Evolutionary conservation across 2,797 vertebrate species (phyloP).

Genomic region (Leucoraja ocellata): DNA sequence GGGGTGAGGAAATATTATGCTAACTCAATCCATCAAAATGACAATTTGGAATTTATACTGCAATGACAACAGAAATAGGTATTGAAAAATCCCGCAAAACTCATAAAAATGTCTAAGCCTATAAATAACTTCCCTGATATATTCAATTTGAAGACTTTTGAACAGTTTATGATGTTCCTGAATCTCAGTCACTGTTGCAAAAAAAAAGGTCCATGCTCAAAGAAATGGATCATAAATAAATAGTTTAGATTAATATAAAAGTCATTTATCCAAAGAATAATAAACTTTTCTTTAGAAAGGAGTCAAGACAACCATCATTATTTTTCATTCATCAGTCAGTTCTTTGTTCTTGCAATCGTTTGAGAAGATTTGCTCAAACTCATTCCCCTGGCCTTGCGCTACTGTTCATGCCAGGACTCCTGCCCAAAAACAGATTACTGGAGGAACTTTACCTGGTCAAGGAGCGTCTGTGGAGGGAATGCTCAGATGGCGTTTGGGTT

Average conservation of each 20-base stretch:
- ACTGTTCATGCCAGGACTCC: no score
- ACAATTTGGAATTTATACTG: not conserved
- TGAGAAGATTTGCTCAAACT: not conserved
- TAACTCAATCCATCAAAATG: not conserved
- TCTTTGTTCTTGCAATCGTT: not conserved
- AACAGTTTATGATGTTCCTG: not conserved
- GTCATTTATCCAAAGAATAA: not conserved
- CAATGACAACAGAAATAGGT: not conserved
- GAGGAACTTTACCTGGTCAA: no score
- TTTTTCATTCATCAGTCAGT: slow-evolving; percentile 4
- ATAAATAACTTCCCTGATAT: not conserved
- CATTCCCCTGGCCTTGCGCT: not conserved
- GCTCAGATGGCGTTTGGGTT: no score
- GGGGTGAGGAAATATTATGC: not conserved
- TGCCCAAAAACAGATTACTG: no score
- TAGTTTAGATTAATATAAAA: not conserved
- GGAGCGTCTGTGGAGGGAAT: no score
- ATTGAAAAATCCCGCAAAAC: not conserved
- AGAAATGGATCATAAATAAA: not conserved
- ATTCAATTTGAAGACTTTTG: not conserved
- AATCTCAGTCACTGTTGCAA: not conserved
- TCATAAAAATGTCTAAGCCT: not conserved
- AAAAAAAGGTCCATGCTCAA: not conserved
- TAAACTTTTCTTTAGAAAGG: not conserved
- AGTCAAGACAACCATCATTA: not conserved